Conservation (phyloP, 2,888 invertebrate species). For the Phaonia tiefii region DNA sequence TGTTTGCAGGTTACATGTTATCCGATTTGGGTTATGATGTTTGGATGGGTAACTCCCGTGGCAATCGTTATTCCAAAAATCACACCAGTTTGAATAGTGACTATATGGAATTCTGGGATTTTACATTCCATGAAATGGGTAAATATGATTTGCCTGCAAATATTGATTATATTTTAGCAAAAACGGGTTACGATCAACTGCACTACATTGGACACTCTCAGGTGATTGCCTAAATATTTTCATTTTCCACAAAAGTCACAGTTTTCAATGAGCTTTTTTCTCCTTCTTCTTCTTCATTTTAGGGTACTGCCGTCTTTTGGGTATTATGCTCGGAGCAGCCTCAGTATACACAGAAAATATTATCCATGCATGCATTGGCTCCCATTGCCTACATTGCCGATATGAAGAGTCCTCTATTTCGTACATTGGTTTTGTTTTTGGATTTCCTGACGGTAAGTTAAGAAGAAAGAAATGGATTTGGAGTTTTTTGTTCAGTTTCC, state of each 20-base stretch:
- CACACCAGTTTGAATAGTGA: slow-evolving; percentile 78
- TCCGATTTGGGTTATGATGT: slow-evolving; percentile 80
- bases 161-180: slow-evolving; percentile 86
- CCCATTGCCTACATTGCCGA: slow-evolving; percentile 83
- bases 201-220: slow-evolving; percentile 92
- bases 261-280: not conserved
- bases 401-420: slow-evolving; percentile 80
- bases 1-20: slow-evolving; percentile 78
- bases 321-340: slow-evolving; percentile 82
- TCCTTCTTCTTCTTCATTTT: no score
- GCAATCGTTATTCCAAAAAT: slow-evolving; percentile 80
- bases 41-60: slow-evolving; percentile 80
- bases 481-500: not conserved
- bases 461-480: slow-evolving; percentile 13
- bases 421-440: slow-evolving; percentile 77
- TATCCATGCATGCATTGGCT: slow-evolving; percentile 82
- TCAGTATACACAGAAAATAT: slow-evolving; percentile 82
- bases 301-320: slow-evolving; percentile 83
- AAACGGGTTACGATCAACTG: slow-evolving; percentile 84
- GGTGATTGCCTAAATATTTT: slow-evolving; percentile 73
- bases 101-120: slow-evolving; percentile 83
- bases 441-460: slow-evolving; percentile 78
- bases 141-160: slow-evolving; percentile 89
- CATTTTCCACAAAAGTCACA: not conserved
- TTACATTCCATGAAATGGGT: slow-evolving; percentile 88